Evolutionary conservation across 2,113 vertebrate species (phyloP), one percentile per base, ranked within the genome.

Genomic region (Urocolius indicus): DNA sequence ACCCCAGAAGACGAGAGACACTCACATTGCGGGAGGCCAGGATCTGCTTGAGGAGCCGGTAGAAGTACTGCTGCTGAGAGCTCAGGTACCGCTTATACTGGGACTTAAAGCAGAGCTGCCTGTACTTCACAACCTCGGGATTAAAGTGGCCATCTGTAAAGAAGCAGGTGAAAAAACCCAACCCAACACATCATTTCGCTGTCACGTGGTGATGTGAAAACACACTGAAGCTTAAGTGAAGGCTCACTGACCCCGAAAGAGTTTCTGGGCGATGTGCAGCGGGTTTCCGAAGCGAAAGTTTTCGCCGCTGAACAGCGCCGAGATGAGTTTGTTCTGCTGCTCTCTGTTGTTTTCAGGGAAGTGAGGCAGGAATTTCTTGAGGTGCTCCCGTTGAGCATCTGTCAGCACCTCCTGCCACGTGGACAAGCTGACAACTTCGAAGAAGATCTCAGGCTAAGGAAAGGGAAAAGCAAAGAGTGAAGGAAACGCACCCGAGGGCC

Each of bases 61-160:
- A 99, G 96, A 99, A 99, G 93, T 99, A 99, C 92, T 99, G 99
- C 97, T 99, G 99, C 94, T 99, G 98, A 5, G 98, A 98, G 91
- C 96, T 98, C 91, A 99, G 88, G 83, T 99, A 99, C 18, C 98
- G 98, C 73, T 99, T 99, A 92, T 98, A 99, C 96, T 99, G 99
- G 1, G 99, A 99, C 96, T 99, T 99, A 45, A 98, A 98, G 96
- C 99, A 99, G 20, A 99, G 95, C 79, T 99, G 99, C 71, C 99
- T 98, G 93, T 99, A 99, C 59, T 99, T 99, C 84, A 99, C 99
- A 79, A 99, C 99, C 79, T 99, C 99, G 0, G 99, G 99, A 92
- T 99, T 99, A 90, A 99, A 99, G 96, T 99, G 98, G 30, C 99
- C 99, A 89, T 99, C 99, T 99, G 96, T 15, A 84, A 87, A 87